These are phyloP conservation scores for Petaurus breviceps DNA, from an alignment of 2,113 vertebrate genomes.

Conservation along the genomic window DNA sequence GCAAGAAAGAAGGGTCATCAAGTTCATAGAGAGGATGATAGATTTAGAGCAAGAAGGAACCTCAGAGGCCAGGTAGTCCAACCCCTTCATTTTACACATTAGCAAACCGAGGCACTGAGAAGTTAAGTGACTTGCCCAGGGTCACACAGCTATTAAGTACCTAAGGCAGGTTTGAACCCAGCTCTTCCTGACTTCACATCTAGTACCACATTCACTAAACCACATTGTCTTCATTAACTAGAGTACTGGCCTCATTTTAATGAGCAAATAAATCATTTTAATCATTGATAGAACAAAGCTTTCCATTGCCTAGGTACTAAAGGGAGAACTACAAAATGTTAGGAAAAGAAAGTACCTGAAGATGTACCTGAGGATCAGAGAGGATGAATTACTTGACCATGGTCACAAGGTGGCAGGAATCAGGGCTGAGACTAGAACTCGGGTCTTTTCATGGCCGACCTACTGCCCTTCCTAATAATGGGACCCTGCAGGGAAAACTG, in stretches of 20 bases:
- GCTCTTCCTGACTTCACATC: too few relatives aligned
- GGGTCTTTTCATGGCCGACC: too few relatives aligned
- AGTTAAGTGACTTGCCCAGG: background rate
- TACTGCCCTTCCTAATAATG: too few relatives aligned
- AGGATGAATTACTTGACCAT: background rate
- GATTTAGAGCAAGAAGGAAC: background rate
- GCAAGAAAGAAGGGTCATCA: background rate
- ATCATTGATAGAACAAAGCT: background rate
- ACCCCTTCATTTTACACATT: too few relatives aligned
- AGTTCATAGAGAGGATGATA: background rate
- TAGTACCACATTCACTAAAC: background rate
- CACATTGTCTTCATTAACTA: background rate
- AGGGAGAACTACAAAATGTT: too few relatives aligned
- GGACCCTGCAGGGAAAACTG: too few relatives aligned
- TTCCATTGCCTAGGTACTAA: background rate
- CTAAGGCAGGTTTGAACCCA: too few relatives aligned
- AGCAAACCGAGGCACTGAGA: too few relatives aligned
- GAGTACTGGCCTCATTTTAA: background rate
- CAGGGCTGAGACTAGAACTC: too few relatives aligned
- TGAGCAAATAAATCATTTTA: background rate
- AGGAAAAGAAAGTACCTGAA: background rate
- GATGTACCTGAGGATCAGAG: background rate
- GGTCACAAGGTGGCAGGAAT: background rate
- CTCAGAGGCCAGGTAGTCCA: background rate
- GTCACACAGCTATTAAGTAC: background rate